phyloP scores from a whole-genome alignment of 2,113 vertebrate species.

The Serilophus lunatus region DNA sequence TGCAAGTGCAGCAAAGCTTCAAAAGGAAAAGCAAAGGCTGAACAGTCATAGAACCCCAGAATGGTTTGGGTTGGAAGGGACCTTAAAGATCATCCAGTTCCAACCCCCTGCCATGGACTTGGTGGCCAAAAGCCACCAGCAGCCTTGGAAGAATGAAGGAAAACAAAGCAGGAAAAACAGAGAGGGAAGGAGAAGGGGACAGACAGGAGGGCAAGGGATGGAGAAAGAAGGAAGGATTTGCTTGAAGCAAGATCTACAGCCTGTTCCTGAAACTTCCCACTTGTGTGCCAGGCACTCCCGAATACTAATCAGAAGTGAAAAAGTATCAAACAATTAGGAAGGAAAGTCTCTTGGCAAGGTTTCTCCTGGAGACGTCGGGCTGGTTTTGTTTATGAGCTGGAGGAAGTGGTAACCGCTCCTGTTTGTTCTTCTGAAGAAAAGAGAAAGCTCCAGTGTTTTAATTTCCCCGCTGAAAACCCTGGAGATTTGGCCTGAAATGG shows the following conservation, averaged over 20 bases:
- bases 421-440: slow-evolving; percentile 65
- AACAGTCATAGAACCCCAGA: accelerated
- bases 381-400: slow-evolving; percentile 67
- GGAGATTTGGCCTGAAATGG: slow-evolving; percentile 39
- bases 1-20: background rate
- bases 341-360: slow-evolving; percentile 63
- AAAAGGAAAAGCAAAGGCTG: background rate
- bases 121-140: background rate
- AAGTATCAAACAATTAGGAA: slow-evolving; percentile 42
- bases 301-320: slow-evolving; percentile 54
- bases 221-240: background rate
- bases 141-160: background rate
- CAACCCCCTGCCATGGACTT: background rate
- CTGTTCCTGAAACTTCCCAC: background rate
- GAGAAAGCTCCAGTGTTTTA: slow-evolving; percentile 39
- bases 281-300: background rate
- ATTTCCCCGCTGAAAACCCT: slow-evolving; percentile 27
- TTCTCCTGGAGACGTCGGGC: slow-evolving; percentile 56
- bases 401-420: slow-evolving; percentile 73
- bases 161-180: background rate
- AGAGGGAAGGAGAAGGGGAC: background rate
- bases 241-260: background rate
- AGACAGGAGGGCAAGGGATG: background rate
- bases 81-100: background rate
- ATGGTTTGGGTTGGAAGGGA: background rate